Conservation (phyloP, 2,797 vertebrate genomes). For the Varecia variegata region DNA sequence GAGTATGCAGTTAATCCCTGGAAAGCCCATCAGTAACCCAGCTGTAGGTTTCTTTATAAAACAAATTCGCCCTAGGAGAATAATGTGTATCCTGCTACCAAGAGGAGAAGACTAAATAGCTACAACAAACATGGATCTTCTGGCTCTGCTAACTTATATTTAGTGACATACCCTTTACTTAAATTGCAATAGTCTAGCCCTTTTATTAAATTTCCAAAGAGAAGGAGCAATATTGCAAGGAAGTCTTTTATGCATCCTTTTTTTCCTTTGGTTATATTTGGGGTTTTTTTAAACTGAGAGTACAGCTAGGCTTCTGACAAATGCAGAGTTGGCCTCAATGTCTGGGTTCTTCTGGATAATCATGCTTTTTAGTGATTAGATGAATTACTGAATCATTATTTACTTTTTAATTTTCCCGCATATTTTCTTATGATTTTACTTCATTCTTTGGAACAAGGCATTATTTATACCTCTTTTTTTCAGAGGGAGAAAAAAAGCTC, state of each 20-base stretch:
- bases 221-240: background rate
- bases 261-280: background rate
- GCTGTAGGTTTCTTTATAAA: slow-evolving; percentile 82
- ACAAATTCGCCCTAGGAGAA: slow-evolving; percentile 75
- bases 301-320: background rate
- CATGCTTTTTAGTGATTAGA: background rate
- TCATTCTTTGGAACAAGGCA: background rate
- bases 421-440: background rate
- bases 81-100: slow-evolving; percentile 70
- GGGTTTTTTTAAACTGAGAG: background rate
- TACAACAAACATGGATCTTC: slow-evolving; percentile 66
- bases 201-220: slow-evolving; percentile 33
- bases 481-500: background rate
- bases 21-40: slow-evolving; percentile 85
- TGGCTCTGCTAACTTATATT: slow-evolving; percentile 62
- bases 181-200: background rate
- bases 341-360: background rate
- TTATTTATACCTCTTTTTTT: background rate
- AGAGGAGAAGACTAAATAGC: slow-evolving; percentile 63
- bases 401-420: background rate
- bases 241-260: background rate
- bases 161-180: slow-evolving; percentile 33
- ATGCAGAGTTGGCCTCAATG: background rate
- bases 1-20: slow-evolving; percentile 84
- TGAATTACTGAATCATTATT: background rate